Percentiles rank a stretch among this genome's conserved stretches.
Evolutionary conservation across 1,140 invertebrate genomes (phyloP).

Genomic region (Trichonephila clavata): DNA sequence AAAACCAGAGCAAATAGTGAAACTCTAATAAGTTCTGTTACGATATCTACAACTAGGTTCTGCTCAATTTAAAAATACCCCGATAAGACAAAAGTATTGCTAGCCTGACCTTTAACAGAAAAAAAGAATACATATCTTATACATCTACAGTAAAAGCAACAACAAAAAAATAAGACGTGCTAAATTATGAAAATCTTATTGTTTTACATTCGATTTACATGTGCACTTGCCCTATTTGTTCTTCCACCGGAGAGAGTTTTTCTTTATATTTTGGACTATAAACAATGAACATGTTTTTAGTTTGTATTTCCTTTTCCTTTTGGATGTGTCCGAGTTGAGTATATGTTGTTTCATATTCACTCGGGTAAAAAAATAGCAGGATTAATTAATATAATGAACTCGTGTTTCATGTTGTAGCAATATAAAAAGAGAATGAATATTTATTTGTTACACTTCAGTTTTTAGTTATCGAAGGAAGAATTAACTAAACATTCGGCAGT

Average conservation of each 20-base stretch:
- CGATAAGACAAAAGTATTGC: not conserved
- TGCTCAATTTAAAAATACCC: not conserved
- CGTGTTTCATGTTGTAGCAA: no score
- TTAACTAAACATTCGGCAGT: no score
- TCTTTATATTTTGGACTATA: not conserved
- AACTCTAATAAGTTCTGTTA: not conserved
- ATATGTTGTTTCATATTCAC: no score
- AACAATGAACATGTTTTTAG: not conserved
- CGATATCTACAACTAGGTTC: not conserved
- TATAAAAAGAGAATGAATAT: no score
- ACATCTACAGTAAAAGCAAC: not conserved
- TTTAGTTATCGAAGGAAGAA: no score
- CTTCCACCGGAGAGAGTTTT: not conserved
- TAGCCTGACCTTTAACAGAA: not conserved
- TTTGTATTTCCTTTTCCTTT: not conserved
- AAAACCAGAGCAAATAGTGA: conserved; percentile 11
- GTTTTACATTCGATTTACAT: not conserved
- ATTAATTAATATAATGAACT: no score
- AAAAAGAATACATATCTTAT: not conserved
- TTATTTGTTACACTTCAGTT: no score
- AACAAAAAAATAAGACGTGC: no score
- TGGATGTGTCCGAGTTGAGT: no score
- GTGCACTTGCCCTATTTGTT: not conserved
- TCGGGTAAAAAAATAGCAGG: no score
- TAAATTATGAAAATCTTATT: not conserved